Evolutionary conservation across 2,888 invertebrate species (phyloP).

Genomic region (Pantelozetes paolii): DNA sequence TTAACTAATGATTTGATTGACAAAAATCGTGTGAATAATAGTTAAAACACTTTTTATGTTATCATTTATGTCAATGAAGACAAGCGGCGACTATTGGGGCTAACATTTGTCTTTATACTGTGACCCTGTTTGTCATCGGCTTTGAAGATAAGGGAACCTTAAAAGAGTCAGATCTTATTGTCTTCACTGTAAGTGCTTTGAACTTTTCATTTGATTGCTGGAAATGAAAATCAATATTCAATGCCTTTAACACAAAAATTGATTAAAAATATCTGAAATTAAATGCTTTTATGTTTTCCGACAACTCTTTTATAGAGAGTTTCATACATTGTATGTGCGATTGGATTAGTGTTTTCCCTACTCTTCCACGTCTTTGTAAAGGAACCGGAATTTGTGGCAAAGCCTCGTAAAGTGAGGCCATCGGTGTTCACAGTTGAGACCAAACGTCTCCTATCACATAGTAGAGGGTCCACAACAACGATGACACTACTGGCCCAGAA

Average conservation of each 20-base stretch:
- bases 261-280: neutral
- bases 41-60: too few relatives aligned
- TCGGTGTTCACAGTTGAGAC: slow-evolving; percentile 22
- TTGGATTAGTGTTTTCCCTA: slow-evolving; percentile 49
- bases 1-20: too few relatives aligned
- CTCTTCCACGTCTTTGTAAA: slow-evolving; percentile 49
- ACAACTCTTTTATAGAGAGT: slow-evolving; percentile 48
- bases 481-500: slow-evolving; percentile 37
- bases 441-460: slow-evolving; percentile 2
- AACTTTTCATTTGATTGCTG: too few relatives aligned
- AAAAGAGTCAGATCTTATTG: slow-evolving; percentile 45
- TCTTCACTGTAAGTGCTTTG: slow-evolving; percentile 48
- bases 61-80: neutral
- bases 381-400: slow-evolving; percentile 37
- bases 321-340: slow-evolving; percentile 49
- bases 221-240: too few relatives aligned
- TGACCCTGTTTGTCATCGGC: slow-evolving; percentile 28
- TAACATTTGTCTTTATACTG: slow-evolving; percentile 36
- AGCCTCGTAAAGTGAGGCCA: slow-evolving; percentile 21
- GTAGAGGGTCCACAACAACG: slow-evolving; percentile 20
- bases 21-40: too few relatives aligned
- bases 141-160: neutral
- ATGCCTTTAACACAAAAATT: neutral
- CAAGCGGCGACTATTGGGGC: slow-evolving; percentile 39
- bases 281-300: neutral